Base-by-base conservation (phyloP, 2,888 invertebrate genomes). In the Invenusta paracnida region DNA sequence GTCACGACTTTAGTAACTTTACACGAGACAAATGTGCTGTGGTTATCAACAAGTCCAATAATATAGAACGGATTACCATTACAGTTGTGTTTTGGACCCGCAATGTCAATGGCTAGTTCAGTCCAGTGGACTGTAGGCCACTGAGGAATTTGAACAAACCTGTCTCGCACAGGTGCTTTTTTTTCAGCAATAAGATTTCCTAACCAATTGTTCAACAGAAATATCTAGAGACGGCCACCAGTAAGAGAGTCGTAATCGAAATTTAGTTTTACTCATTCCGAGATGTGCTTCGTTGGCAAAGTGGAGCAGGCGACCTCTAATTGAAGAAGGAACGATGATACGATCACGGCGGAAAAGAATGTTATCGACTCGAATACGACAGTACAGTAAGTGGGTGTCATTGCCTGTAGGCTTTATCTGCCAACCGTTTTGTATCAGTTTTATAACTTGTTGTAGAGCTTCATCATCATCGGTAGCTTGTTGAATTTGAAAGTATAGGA, bases 181-280 rank as follows among this genome's bases (percentile, higher is more conserved):
- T 84, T 66, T 31, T 5, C 84, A 84, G 67, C 84, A 84, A 84
- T 67, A 27, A 25, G 82, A 84, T 84, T 84, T 84, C 25, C 84
- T 17, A 30, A 84, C n/a, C 66, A 66, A 27, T 27, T 66, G 66
- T 86, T 86, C 85, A 31, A 86, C 85, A 13, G 66, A 67, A n/a
- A 13, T 31, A 30, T 86, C 86, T 23, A 31, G 25, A 73, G 86
- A 86, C 29, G 81, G 86, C 86, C 86, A 86, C 73, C 85, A 81
- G 23, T 86, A 86, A 81, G 29, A 29, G n/a, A 30, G 25, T 28
- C 81, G 86, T 31, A 86, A 81, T 28, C 81, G 30, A 67, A 30
- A 25, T 81, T 86, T 86, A 27, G 86, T 86, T 28, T 86, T 86
- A 29, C 30, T 73, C 25, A 86, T 86, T 85, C 85, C 85, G 17